Conservation (phyloP, 2,113 vertebrate species). For the Nyctibius bracteatus region DNA sequence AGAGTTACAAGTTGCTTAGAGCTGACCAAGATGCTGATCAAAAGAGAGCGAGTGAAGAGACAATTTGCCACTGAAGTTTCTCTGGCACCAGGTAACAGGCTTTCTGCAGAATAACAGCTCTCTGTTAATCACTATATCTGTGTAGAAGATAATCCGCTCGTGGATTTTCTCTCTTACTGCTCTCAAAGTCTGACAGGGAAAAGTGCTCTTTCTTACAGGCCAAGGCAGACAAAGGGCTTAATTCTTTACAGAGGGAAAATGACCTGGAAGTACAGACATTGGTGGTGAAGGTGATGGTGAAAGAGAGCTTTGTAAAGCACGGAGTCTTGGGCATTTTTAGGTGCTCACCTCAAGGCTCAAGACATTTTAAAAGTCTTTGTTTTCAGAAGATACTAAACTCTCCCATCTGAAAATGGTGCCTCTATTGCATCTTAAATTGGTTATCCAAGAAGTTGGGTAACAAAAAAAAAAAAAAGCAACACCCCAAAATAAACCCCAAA, state of each 20-base stretch:
- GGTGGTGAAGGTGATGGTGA: background rate
- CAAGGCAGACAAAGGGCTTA: background rate
- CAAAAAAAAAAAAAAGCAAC: background rate
- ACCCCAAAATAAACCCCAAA: no score
- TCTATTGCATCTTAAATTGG: background rate
- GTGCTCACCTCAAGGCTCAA: background rate
- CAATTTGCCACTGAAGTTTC: background rate
- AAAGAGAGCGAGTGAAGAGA: background rate
- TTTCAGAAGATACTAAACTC: background rate
- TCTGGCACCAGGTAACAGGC: background rate
- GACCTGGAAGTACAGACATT: background rate
- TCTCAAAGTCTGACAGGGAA: background rate
- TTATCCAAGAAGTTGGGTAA: background rate
- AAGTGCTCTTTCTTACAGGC: background rate
- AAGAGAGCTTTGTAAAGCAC: background rate
- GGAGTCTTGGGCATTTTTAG: background rate
- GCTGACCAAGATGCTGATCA: background rate
- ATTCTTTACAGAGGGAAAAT: background rate
- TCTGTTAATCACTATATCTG: background rate
- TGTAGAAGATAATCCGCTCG: background rate
- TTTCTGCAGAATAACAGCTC: background rate
- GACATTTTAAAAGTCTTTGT: background rate
- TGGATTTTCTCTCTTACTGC: fast-evolving
- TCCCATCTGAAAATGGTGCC: background rate
- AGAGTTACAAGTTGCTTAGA: background rate